Conservation (phyloP, 1,140 invertebrate genomes). For the Yoshiicerus persimilis region DNA sequence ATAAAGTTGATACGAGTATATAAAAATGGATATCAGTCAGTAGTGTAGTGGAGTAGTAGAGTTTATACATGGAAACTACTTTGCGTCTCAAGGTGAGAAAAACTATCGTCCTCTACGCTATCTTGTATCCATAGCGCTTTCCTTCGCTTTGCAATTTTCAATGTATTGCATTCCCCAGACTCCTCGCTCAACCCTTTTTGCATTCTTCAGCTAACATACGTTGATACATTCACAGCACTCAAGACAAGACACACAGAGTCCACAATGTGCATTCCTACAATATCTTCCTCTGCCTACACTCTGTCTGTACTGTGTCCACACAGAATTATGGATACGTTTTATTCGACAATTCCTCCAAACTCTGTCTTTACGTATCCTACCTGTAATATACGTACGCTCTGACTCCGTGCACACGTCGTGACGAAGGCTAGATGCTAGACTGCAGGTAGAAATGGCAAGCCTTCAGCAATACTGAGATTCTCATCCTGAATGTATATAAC, state of each 20-base stretch:
- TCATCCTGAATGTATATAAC: background rate
- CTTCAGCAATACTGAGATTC: background rate
- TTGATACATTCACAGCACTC: background rate
- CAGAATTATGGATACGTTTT: too few species aligned
- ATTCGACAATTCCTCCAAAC: background rate
- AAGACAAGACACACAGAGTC: background rate
- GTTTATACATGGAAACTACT: background rate
- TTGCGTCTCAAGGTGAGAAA: background rate
- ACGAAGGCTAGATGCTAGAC: background rate
- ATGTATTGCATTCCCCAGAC: background rate
- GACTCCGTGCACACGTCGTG: background rate
- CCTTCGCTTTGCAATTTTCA: background rate
- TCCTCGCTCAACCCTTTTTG: background rate
- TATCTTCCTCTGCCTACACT: background rate
- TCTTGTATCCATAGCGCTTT: background rate
- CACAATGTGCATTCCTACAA: background rate
- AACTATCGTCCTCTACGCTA: background rate
- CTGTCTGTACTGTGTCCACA: background rate
- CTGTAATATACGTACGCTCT: background rate
- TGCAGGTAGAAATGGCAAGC: background rate
- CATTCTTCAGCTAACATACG: background rate
- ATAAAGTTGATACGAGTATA: background rate
- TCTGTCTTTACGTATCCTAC: background rate
- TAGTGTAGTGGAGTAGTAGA: background rate
- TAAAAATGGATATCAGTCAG: background rate